Evolutionary conservation across 1,140 invertebrate genomes (phyloP), one percentile per base, ranked within the genome.

Genomic region (Drepana arcuata): DNA sequence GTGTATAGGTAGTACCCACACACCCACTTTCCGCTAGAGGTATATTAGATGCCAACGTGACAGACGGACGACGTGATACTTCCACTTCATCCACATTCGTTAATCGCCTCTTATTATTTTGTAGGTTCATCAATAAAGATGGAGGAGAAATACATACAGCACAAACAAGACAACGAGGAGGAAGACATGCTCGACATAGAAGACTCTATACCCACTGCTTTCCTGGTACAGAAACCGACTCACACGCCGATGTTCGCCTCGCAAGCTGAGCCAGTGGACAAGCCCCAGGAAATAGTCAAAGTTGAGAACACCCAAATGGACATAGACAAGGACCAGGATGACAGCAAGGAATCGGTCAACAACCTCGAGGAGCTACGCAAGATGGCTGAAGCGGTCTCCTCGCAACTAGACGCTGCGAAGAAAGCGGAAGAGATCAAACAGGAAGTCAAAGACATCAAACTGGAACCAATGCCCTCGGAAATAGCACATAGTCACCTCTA

Each of bases 381-480:
- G 52, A 80, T 86, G 60, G 85, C 86, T 0, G 86, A 87, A 58
- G 81, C 84, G 1, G 85, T 87, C 0, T 85, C 85, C 2, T 82
- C 83, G 2, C 71, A 83, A 14, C 37, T 83, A 7, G 72, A 82
- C 37, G 72, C 74, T 0, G 80, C 81, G 0, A 79, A 84, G 14
- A 84, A 86, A 44, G 78, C 77, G 0, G 84, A 87, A 43, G 74
- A 86, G 13, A 66, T 78, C 0, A 85, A 85, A 46, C 67, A 73
- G 1, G 86, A 87, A 10, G 18, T 12, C 2, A 24, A 33, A 7
- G 77, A 84, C 42, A 45, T 70, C 0, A 86, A 85, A 51, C 80
- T 84, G 13, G 83, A 86, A 69, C 14, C 65, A 1, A 69, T 84
- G 36, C 84, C 87, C 36, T 41, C 62, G 0, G 72, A 78, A 4